Percentiles rank a stretch among this genome's conserved stretches.
phyloP scores from a whole-genome alignment of 1,140 invertebrate species.

The Delia radicum region DNA sequence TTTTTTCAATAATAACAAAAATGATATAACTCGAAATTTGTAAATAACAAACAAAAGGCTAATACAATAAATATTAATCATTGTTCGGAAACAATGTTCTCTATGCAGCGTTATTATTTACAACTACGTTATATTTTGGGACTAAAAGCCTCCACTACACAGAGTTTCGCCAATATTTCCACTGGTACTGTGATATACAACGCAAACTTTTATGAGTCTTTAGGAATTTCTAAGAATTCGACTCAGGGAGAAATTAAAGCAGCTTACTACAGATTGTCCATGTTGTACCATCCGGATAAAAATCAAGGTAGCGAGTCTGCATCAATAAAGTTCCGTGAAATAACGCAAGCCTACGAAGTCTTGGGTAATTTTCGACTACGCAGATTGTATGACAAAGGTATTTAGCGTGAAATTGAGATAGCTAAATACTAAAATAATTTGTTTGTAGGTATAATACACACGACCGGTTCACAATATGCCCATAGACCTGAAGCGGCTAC shows the following conservation, averaged over 20 bases:
- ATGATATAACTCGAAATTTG: background rate
- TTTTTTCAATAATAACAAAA: background rate
- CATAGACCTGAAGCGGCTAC: constrained; percentile 15
- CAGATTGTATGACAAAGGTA: constrained; percentile 77
- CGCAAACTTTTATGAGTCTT: constrained; percentile 67
- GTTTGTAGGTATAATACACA: constrained; percentile 44
- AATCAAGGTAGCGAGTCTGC: constrained; percentile 66
- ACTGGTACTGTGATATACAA: background rate
- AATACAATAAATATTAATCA: background rate
- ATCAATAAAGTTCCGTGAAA: constrained; percentile 72
- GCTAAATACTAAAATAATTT: background rate
- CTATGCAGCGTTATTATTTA: background rate
- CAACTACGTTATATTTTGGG: background rate
- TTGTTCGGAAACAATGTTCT: background rate
- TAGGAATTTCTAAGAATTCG: constrained; percentile 72
- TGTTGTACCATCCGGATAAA: constrained; percentile 84
- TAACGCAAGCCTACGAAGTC: constrained; percentile 83
- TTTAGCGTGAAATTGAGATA: background rate
- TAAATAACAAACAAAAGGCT: background rate
- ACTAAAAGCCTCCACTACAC: no score
- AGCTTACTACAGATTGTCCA: constrained; percentile 86
- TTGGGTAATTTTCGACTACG: constrained; percentile 74
- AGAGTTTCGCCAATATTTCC: background rate
- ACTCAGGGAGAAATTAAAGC: constrained; percentile 81
- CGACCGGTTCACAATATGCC: constrained; percentile 36